These are phyloP conservation scores for Lathronympha strigana DNA, from an alignment of 2,888 invertebrate species.

Conservation along the genomic window DNA sequence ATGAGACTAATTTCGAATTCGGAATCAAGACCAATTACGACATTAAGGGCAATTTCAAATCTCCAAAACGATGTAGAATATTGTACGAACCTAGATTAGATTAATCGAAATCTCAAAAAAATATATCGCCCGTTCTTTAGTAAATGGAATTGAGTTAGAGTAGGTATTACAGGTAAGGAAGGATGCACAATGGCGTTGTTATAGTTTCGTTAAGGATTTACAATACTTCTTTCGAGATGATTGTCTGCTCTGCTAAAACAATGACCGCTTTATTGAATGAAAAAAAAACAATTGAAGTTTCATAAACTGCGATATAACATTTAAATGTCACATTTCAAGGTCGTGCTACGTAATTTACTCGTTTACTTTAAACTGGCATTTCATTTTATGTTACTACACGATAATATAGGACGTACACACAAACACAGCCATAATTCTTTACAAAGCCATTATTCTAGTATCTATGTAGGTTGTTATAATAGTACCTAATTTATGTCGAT, in stretches of 20 bases:
- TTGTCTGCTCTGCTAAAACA: neutral
- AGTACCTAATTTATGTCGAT: no score
- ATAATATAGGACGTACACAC: no score
- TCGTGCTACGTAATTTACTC: neutral
- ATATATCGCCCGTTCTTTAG: no score
- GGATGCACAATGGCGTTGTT: no score
- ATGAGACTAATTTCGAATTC: slow-evolving; percentile 20
- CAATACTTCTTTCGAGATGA: no score
- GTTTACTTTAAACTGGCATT: slow-evolving; percentile 2
- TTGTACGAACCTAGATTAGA: neutral
- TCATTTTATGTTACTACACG: neutral
- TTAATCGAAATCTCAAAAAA: no score
- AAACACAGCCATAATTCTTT: no score
- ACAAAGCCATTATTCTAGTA: no score
- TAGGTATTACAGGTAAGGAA: no score
- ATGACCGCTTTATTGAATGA: neutral
- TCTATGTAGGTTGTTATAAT: no score
- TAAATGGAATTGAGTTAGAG: no score
- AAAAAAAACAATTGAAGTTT: neutral
- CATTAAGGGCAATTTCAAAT: slow-evolving; percentile 18
- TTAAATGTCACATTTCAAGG: slow-evolving; percentile 3
- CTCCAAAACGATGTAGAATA: neutral
- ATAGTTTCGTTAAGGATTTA: no score
- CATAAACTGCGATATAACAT: neutral
- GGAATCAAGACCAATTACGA: slow-evolving; percentile 17